Conservation (phyloP, 2,888 invertebrate species). For the Agriopis aurantiaria region DNA sequence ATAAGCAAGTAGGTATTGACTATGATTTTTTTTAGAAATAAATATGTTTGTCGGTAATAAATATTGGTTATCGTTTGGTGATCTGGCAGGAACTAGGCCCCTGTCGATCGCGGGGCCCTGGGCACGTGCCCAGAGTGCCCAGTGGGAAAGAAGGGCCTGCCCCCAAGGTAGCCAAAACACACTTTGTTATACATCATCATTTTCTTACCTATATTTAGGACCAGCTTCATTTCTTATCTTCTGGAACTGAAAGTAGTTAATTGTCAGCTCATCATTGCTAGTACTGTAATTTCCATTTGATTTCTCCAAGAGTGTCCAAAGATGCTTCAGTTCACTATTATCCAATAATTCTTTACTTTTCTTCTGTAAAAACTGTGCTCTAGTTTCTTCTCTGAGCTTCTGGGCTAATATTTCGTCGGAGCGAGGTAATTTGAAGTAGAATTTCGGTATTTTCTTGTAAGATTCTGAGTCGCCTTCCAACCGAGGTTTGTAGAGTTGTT, state of each 20-base stretch:
- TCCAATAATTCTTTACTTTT: constrained; percentile 94
- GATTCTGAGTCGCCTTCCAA: constrained; percentile 79
- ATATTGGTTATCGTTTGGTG: no score
- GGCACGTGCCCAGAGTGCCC: no score
- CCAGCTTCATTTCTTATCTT: constrained; percentile 92
- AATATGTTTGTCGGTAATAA: no score
- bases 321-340: constrained; percentile 93
- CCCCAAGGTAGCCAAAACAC: no score
- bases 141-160: no score
- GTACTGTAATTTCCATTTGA: constrained; percentile 91
- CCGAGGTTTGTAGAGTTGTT: constrained; percentile 83
- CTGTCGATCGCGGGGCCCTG: no score
- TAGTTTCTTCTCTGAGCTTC: constrained; percentile 95
- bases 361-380: constrained; percentile 94
- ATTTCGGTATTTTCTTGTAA: constrained; percentile 90
- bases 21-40: no score
- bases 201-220: constrained; percentile 88
- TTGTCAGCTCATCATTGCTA: constrained; percentile 91
- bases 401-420: constrained; percentile 92
- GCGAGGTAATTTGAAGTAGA: constrained; percentile 91
- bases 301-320: constrained; percentile 94
- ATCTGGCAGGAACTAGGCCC: no score
- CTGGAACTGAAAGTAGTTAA: constrained; percentile 94
- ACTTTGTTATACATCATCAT: not conserved
- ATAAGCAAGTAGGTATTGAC: no score